Base-by-base conservation (phyloP, 1,140 invertebrate species). In the Arion vulgaris region DNA sequence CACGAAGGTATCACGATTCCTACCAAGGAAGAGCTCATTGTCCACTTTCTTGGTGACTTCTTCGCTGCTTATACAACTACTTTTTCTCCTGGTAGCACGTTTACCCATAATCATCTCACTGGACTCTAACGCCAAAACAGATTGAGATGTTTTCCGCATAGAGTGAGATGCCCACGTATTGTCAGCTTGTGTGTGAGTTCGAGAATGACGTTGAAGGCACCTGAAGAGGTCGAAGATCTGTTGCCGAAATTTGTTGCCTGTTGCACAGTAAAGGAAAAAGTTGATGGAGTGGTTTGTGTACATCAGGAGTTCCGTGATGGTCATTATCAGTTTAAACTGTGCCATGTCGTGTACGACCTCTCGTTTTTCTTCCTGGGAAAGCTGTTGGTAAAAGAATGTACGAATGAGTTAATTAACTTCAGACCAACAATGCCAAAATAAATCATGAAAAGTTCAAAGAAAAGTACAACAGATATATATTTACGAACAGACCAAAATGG, bases 261-360 rank as follows among this genome's bases (percentile, higher is more conserved):
- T 91, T 19, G 91, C 89, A 82, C 90, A 92, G 84, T 93, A 93
- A 0, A 93, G 86, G 72, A 92, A 92, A 85, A 93, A 93, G 85
- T 92, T 92, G 34, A 91, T 89, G 41, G 91, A 91, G 85, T 93
- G 92, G 80, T 93, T 93, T 13, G 90, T 77, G 84, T 92, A 93
- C 90, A 92, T 92, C 0, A 92, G 85, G 19, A 92, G 83, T 78
- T 92, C 90, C 0, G 88, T 86, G 28, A 92, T 83, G 0, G 91
- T 90, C 32, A 84, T 84, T 13, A 80, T 83, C 23, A 92, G 85
- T 15, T 86, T 85, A 66, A 90, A 86, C 49, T 85, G 86, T 1
- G 87, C 87, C 62, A 66, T 66, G n/a, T 28, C n/a, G n/a, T 66
- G 62, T 34, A 66, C 4, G 11, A 28, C n/a, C 62, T 32, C 2